Evolutionary conservation across 2,113 vertebrate genomes (phyloP).

Genomic region (Cyanistes caeruleus): DNA sequence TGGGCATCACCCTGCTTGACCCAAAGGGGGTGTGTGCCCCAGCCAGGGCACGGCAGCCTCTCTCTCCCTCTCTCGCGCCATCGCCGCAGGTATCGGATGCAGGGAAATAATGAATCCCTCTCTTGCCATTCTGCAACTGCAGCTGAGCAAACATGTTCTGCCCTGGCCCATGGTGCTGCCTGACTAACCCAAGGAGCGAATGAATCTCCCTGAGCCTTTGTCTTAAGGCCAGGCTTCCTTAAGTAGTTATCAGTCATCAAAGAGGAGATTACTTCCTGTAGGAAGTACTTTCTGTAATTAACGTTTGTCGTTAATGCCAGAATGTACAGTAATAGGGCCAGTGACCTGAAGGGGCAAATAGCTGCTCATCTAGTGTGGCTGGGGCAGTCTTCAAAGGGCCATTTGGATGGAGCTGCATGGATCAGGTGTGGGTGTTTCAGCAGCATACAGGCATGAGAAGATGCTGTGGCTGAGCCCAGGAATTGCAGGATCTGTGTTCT

Average conservation of each 20-base stretch:
- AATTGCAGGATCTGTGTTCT: not conserved
- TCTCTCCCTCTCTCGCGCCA: accelerated
- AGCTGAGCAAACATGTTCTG: not conserved
- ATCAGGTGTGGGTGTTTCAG: not conserved
- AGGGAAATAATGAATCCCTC: not conserved
- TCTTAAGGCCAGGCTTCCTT: constrained; percentile 63
- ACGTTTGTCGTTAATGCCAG: constrained; percentile 26
- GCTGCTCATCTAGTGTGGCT: constrained; percentile 29
- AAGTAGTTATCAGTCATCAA: constrained; percentile 57
- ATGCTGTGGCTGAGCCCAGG: not conserved
- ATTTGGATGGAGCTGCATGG: not conserved
- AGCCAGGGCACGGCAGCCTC: not conserved
- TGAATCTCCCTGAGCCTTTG: constrained; percentile 40
- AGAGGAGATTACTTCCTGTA: constrained; percentile 69
- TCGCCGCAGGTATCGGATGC: not conserved
- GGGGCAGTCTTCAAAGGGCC: constrained; percentile 34
- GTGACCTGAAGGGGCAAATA: constrained; percentile 61
- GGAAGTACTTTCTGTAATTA: constrained; percentile 69
- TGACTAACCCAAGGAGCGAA: not conserved
- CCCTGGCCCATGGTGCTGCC: not conserved
- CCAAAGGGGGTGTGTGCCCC: not conserved
- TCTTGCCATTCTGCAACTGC: not conserved
- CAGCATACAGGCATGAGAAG: not conserved
- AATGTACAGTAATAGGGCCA: constrained; percentile 4
- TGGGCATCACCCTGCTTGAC: not conserved